A percentile compares a stretch with the other conserved stretches of the same genome.
Evolutionary conservation across 1,140 invertebrate species (phyloP).

Genomic region (Araneus ventricosus): DNA sequence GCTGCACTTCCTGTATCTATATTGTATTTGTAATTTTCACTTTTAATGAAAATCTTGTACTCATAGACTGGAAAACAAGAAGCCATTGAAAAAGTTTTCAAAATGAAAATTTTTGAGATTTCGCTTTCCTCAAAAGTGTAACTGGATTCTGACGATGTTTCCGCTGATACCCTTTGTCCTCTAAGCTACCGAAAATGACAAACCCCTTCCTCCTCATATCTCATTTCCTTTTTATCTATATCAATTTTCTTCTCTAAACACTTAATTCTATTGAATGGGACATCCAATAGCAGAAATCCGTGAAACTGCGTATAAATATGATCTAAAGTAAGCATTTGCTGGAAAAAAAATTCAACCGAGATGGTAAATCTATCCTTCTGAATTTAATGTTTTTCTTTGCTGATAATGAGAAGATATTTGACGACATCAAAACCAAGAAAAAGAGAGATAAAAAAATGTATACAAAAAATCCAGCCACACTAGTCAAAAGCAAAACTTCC

Average conservation of each 20-base stretch:
- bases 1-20: too few relatives aligned
- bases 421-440: background rate
- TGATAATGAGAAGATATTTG: conserved; percentile 23
- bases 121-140: too few relatives aligned
- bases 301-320: background rate
- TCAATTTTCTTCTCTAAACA: background rate
- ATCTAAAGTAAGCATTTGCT: background rate
- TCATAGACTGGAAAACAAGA: too few relatives aligned
- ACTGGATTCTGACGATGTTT: too few relatives aligned
- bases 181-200: too few relatives aligned
- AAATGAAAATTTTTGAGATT: too few relatives aligned
- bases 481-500: background rate
- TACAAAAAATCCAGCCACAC: background rate
- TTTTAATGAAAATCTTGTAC: too few relatives aligned
- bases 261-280: background rate
- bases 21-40: too few relatives aligned
- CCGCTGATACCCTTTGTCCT: too few relatives aligned
- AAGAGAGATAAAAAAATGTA: background rate
- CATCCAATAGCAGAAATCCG: background rate
- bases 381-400: conserved; percentile 11
- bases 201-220: too few relatives aligned
- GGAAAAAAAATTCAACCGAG: background rate
- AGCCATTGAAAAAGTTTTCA: too few relatives aligned
- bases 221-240: background rate
- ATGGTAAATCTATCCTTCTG: background rate